Conservation (phyloP, 2,888 invertebrate species). For the Perdita meconis region DNA sequence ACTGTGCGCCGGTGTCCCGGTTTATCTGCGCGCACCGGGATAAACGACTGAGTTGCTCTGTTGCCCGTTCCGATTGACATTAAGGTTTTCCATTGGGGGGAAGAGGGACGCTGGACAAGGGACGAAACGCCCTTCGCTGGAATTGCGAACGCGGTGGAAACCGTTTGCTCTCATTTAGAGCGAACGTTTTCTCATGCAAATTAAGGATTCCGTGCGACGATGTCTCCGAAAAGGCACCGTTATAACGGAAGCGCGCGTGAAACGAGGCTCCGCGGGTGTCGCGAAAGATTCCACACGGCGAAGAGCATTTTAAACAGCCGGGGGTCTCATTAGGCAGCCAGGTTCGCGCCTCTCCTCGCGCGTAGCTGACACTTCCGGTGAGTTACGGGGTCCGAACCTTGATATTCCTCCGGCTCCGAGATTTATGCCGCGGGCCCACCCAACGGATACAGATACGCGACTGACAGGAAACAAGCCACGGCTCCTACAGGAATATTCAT, state of each 20-base stretch:
- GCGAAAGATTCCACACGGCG: constrained; percentile 45
- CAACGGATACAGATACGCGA: constrained; percentile 54
- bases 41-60: no score
- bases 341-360: constrained; percentile 72
- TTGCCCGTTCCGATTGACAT: no score
- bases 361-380: constrained; percentile 67
- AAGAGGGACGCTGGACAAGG: no score
- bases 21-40: no score
- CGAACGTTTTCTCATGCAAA: no score
- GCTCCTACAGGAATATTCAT: constrained; percentile 75
- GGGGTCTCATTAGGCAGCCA: constrained; percentile 72
- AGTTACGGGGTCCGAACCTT: constrained; percentile 57
- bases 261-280: constrained; percentile 35
- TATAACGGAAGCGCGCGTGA: constrained; percentile 54
- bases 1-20: no score
- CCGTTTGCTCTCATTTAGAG: no score
- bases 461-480: constrained; percentile 76
- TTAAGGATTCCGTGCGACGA: no score
- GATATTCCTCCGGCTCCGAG: constrained; percentile 44
- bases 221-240: constrained; percentile 40
- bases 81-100: no score
- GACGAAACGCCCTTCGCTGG: no score
- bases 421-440: constrained; percentile 68
- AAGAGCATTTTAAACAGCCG: constrained; percentile 72
- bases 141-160: no score